Base-by-base conservation (phyloP, 1,140 invertebrate species). In the Kradibia gibbosae region DNA sequence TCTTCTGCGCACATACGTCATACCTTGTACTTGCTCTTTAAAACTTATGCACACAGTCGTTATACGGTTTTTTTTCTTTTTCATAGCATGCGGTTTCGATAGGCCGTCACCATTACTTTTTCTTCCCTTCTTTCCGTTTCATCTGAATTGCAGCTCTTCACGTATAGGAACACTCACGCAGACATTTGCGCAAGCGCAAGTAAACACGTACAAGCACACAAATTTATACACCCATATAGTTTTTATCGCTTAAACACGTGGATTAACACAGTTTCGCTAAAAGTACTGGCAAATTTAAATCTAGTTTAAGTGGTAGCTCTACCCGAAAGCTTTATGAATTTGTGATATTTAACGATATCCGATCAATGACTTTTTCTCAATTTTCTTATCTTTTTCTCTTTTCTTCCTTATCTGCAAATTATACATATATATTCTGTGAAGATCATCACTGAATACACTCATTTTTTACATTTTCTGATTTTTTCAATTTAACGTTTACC, bases 1-100 rank as follows among this genome's bases (percentile, higher is more conserved):
- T 42, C 55, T 75, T 75, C 73, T 75, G 73, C 53, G 73, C 73
- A 45, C 36, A 22, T 34, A 75, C 53, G 73, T 75, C 73, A 60
- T 42, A 20, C 22, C 5, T 5, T 45, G 42, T n/a, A 72, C 42
- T 48, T 5, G 4, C 25, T n/a, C n/a, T 28, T 48, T 42, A 45
- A 70, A 70, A 15, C 22, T 34, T 42, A 22, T 17, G 5, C 39
- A 13, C 22, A 1, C 20, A 8, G 39, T 70, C 39, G 36, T 70
- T 42, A 25, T 45, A 42, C 15, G 20, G 3, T 71, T 45, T 72
- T 72, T 48, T 25, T 48, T 4, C 45, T 72, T 73, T 73, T 53
- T 53, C 48, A 0, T 73, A 34, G 17, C n/a, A 36, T 55, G 15
- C 71, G 25, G 7, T n/a, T 55, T 13, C 10, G 4, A 1, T 25